phyloP scores from a whole-genome alignment of 2,888 invertebrate genomes.

The Ectemnius cavifrons region DNA sequence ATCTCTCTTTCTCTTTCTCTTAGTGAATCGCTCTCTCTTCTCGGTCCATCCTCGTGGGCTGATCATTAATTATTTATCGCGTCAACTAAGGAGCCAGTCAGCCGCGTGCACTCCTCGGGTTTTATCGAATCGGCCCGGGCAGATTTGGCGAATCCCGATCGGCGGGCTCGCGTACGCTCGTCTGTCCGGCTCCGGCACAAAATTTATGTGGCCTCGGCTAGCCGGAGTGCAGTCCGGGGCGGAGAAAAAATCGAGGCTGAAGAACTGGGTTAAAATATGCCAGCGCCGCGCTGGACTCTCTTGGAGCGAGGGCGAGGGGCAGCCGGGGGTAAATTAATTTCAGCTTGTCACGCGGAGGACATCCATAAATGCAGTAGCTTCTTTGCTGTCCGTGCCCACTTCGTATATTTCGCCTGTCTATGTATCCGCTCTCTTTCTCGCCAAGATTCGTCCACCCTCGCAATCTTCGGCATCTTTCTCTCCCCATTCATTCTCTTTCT shows the following conservation, averaged over 20 bases:
- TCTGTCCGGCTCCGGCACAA: slow-evolving; percentile 55
- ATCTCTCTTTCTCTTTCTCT: slow-evolving; percentile 51
- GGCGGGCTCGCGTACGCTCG: slow-evolving; percentile 34
- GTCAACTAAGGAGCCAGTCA: slow-evolving; percentile 65
- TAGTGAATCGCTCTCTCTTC: too few species aligned
- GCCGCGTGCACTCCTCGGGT: slow-evolving; percentile 52
- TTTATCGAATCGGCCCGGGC: slow-evolving; percentile 56
- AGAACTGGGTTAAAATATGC: slow-evolving; percentile 76
- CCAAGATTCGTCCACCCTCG: not conserved
- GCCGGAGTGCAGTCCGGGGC: slow-evolving; percentile 26
- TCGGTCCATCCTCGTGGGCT: not conserved
- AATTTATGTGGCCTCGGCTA: slow-evolving; percentile 64
- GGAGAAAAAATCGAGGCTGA: slow-evolving; percentile 53
- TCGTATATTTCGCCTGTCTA: slow-evolving; percentile 23
- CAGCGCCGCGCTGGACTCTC: slow-evolving; percentile 51
- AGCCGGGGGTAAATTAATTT: slow-evolving; percentile 70
- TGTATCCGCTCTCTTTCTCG: slow-evolving; percentile 3
- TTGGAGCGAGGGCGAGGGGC: too few species aligned
- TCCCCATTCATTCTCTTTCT: not conserved
- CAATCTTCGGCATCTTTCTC: not conserved
- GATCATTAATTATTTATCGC: slow-evolving; percentile 77
- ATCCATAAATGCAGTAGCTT: slow-evolving; percentile 74
- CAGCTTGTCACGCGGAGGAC: slow-evolving; percentile 67
- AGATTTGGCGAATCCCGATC: slow-evolving; percentile 59
- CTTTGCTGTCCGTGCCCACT: slow-evolving; percentile 48